Conservation (phyloP, 2,797 vertebrate genomes). For the Myoxocephalus aenaeus region DNA sequence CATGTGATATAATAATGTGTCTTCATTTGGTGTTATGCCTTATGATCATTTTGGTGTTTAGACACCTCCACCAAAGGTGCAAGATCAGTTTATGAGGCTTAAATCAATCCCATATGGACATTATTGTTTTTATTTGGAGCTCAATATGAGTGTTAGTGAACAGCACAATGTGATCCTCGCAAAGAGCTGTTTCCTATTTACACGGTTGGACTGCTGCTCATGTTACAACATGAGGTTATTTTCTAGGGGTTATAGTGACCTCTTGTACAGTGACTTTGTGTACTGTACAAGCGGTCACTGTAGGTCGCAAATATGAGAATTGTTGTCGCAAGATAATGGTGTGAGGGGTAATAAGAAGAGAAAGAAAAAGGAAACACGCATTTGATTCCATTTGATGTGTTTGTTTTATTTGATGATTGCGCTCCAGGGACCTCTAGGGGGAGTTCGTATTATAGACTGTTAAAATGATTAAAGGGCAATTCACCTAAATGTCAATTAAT, state of each 20-base stretch:
- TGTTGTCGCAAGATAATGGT: neutral
- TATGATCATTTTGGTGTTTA: neutral
- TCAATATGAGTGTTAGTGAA: neutral
- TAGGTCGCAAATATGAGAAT: neutral
- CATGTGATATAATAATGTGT: neutral
- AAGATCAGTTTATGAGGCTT: neutral
- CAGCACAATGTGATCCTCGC: neutral
- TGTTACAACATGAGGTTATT: neutral
- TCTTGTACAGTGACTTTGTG: neutral
- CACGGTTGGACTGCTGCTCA: neutral
- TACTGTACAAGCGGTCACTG: neutral
- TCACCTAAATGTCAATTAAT: neutral
- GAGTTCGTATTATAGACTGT: neutral
- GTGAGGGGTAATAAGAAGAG: neutral
- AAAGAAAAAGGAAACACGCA: neutral
- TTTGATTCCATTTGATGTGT: constrained; percentile 1
- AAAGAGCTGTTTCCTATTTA: neutral
- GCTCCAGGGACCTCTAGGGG: constrained; percentile 48
- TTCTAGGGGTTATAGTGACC: neutral
- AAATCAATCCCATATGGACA: neutral
- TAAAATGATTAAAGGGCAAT: neutral
- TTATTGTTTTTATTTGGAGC: neutral
- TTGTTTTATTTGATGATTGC: neutral
- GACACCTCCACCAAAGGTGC: neutral
- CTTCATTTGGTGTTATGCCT: neutral